Percentiles rank a stretch among this genome's conserved stretches.
phyloP scores from a whole-genome alignment of 2,113 vertebrate species.

The Atrichornis clamosus region DNA sequence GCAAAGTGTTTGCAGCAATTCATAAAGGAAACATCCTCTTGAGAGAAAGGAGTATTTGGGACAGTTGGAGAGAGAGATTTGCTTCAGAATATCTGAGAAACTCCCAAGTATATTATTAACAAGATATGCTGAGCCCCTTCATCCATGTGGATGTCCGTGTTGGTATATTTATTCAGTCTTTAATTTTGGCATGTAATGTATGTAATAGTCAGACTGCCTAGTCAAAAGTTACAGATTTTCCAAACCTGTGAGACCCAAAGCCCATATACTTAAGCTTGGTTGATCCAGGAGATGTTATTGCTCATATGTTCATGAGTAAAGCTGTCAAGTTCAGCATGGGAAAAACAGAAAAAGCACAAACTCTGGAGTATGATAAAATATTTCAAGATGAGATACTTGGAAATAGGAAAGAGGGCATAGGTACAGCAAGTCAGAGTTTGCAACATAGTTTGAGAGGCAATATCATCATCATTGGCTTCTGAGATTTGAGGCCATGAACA shows the following conservation, averaged over 20 bases:
- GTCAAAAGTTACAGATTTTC: background rate
- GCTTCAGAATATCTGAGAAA: background rate
- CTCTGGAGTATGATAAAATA: background rate
- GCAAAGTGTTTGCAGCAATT: background rate
- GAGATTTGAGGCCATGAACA: background rate
- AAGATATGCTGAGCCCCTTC: background rate
- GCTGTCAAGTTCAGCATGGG: background rate
- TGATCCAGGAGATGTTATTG: background rate
- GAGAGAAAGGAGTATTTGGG: background rate
- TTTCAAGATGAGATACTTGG: background rate
- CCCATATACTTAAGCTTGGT: background rate
- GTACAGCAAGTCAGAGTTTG: background rate
- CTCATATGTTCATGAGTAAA: accelerated
- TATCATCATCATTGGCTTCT: background rate
- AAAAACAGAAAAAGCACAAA: background rate
- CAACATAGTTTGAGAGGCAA: background rate
- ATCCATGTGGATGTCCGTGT: background rate
- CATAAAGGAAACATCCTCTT: background rate
- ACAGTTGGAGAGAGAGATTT: background rate
- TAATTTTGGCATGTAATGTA: background rate
- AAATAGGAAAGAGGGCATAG: background rate
- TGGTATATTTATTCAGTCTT: background rate
- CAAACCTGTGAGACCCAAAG: background rate
- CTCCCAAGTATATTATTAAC: background rate
- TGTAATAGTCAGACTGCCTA: background rate